Conservation (phyloP, 2,113 vertebrate species). For the Paramormyrops kingsleyae region DNA sequence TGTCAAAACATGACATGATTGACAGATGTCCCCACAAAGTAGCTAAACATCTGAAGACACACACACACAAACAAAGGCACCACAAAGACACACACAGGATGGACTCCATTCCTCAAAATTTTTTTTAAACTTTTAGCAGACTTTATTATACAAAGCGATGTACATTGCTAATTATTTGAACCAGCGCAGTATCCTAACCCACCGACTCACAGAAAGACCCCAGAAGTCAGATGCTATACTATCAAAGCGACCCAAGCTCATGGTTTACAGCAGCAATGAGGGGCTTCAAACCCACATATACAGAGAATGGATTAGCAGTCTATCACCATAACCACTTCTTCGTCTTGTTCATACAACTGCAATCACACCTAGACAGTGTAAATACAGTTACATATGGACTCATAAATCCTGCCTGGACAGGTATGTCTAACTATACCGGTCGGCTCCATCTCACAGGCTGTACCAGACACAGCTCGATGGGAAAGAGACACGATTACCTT, state of each 20-base stretch:
- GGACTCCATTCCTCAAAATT: not conserved
- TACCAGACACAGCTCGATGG: not conserved
- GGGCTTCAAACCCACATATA: not conserved
- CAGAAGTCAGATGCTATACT: not conserved
- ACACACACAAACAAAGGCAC: not conserved
- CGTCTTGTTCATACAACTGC: not conserved
- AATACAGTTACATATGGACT: not conserved
- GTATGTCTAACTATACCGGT: not conserved
- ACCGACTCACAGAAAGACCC: not conserved
- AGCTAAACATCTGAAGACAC: not conserved
- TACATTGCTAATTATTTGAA: not conserved
- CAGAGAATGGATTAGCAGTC: not conserved
- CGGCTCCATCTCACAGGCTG: not conserved
- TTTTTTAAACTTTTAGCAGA: not conserved
- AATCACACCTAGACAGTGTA: not conserved
- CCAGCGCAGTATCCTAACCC: not conserved
- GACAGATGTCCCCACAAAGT: not conserved
- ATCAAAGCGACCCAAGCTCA: not conserved
- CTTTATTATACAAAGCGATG: not conserved
- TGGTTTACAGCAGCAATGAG: not conserved
- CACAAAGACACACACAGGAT: not conserved
- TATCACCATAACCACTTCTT: not conserved
- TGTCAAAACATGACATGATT: not conserved
- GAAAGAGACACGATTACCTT: not conserved
- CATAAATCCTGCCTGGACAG: not conserved